A percentile compares a stretch with the other conserved stretches of the same genome.
These are phyloP conservation scores for Dermochelys coriacea DNA, from an alignment of 2,797 vertebrate species.

Conservation along the genomic window DNA sequence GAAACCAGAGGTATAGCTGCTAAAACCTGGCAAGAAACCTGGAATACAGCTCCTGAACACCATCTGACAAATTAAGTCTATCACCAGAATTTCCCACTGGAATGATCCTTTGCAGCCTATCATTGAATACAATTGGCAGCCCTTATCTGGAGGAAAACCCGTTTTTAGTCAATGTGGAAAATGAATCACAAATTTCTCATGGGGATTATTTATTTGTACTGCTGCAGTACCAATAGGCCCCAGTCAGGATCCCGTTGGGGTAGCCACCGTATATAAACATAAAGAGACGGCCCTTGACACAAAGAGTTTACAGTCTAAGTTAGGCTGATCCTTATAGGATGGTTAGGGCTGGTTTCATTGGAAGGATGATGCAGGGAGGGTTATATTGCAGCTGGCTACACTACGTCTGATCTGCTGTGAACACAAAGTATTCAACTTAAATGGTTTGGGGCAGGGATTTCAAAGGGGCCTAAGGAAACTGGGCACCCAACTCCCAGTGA, in stretches of 20 bases:
- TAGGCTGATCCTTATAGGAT: background rate
- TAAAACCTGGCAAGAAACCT: background rate
- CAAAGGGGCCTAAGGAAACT: background rate
- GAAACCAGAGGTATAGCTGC: background rate
- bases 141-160: background rate
- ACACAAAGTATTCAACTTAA: background rate
- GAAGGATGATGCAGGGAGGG: background rate
- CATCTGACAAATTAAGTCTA: background rate
- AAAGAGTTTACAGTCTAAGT: background rate
- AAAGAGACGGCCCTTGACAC: background rate
- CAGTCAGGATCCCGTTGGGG: background rate
- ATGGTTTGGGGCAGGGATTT: background rate
- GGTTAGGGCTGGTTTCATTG: background rate
- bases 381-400: background rate
- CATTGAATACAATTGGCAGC: background rate
- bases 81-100: background rate
- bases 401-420: background rate
- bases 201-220: background rate
- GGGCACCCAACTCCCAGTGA: background rate
- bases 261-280: background rate
- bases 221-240: background rate
- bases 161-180: background rate
- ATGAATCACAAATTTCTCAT: rapidly evolving
- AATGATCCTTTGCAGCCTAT: background rate
- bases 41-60: background rate